Percentiles rank a stretch among this genome's conserved stretches.
phyloP scores from a whole-genome alignment of 2,888 invertebrate genomes.

The Aphidius colemani region DNA sequence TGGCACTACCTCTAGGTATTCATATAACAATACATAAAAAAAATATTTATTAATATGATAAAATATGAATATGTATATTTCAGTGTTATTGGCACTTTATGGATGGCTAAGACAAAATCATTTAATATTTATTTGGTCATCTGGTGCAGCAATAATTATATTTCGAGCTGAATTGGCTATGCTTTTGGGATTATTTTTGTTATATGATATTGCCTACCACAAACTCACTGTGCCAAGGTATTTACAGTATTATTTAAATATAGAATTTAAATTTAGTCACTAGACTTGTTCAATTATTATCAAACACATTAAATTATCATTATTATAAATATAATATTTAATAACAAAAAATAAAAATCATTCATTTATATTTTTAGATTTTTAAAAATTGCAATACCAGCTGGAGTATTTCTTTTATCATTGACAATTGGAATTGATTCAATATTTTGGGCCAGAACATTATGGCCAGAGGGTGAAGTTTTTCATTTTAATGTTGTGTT shows the following conservation, averaged over 20 bases:
- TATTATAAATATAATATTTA: background rate
- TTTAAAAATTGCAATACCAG: conserved; percentile 73
- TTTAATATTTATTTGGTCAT: conserved; percentile 76
- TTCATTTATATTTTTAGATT: conserved; percentile 64
- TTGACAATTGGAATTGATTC: conserved; percentile 86
- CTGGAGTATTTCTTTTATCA: conserved; percentile 70
- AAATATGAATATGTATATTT: conserved; percentile 47
- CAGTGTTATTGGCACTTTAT: conserved; percentile 84
- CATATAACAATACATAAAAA: conserved; percentile 10
- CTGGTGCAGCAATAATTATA: conserved; percentile 87
- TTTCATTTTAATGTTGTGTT: conserved; percentile 92
- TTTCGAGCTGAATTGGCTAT: conserved; percentile 89
- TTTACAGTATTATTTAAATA: conserved; percentile 12
- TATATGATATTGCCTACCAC: conserved; percentile 76
- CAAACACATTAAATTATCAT: background rate
- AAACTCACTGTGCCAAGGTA: conserved; percentile 73
- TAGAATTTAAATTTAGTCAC: conserved; percentile 17
- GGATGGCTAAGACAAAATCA: conserved; percentile 82
- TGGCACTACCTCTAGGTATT: conserved; percentile 89
- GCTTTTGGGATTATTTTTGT: conserved; percentile 82
- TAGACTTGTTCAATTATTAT: conserved; percentile 13
- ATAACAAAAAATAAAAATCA: background rate
- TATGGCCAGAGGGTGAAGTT: conserved; percentile 99
- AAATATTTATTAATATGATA: background rate
- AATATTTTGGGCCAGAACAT: conserved; percentile 83